Percentiles rank a stretch among this genome's conserved stretches.
Evolutionary conservation across 2,113 vertebrate species (phyloP).

Genomic region (Thalassoma bifasciatum): DNA sequence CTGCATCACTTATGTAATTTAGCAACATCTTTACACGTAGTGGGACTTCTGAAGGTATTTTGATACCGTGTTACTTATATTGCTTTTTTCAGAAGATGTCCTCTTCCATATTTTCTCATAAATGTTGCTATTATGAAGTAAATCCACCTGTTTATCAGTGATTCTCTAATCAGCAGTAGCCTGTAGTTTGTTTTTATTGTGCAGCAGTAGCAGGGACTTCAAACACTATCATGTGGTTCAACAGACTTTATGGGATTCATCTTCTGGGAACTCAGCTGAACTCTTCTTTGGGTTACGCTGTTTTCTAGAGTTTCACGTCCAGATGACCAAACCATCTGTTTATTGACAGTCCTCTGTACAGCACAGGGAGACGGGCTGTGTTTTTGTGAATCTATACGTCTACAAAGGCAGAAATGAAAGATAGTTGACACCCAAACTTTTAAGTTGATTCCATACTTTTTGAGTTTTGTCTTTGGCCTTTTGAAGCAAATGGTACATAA

Average conservation of each 20-base stretch:
- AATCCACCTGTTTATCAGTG: background rate
- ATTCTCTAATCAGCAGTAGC: background rate
- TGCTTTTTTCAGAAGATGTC: too few relatives aligned
- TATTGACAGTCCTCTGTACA: background rate
- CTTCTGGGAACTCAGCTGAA: background rate
- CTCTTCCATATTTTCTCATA: background rate
- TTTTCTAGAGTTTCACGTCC: background rate
- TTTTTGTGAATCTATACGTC: too few relatives aligned
- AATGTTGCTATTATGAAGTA: background rate
- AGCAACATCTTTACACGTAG: background rate
- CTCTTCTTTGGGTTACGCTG: background rate
- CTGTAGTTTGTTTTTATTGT: background rate
- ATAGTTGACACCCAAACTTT: background rate
- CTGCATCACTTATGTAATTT: background rate
- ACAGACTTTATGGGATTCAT: background rate
- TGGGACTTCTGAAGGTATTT: background rate
- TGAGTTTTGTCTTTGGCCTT: too few relatives aligned
- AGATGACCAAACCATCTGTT: conserved; percentile 4
- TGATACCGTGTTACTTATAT: background rate
- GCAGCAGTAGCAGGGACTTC: too few relatives aligned
- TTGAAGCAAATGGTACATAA: too few relatives aligned
- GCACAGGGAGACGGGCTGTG: background rate
- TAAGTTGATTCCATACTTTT: background rate
- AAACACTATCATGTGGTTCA: background rate
- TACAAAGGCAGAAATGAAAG: background rate